These are phyloP conservation scores for Odontamblyopus rebecca DNA, from an alignment of 2,797 vertebrate species.

Conservation along the genomic window DNA sequence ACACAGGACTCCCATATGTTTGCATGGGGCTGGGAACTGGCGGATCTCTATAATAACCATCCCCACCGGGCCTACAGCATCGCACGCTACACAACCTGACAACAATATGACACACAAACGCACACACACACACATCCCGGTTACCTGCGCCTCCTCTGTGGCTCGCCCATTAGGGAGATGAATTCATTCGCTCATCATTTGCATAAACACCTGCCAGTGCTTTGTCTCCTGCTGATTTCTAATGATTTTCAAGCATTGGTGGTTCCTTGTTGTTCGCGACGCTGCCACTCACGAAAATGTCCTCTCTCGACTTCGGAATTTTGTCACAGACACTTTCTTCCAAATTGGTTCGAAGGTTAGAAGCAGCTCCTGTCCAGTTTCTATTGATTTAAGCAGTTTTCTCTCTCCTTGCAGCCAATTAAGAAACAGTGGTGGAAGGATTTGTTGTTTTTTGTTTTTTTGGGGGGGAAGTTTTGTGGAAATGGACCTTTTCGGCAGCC, in stretches of 20 bases:
- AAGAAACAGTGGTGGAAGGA: conserved; percentile 25
- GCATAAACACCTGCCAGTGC: conserved; percentile 79
- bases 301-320: conserved; percentile 41
- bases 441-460: conserved; percentile 12
- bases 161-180: conserved; percentile 67
- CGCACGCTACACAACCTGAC: conserved; percentile 12
- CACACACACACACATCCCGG: conserved; percentile 59
- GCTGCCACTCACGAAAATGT: conserved; percentile 40
- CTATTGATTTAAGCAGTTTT: conserved; percentile 19
- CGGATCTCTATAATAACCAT: conserved; percentile 30
- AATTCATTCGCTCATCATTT: conserved; percentile 68
- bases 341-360: conserved; percentile 34
- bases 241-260: conserved; percentile 69
- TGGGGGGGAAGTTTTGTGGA: not conserved
- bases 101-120: conserved; percentile 42
- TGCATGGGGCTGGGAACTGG: conserved; percentile 15
- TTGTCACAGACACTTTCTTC: conserved; percentile 27
- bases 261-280: conserved; percentile 52
- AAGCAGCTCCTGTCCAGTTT: not conserved
- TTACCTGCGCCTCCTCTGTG: conserved; percentile 58
- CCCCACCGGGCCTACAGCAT: conserved; percentile 12
- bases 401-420: conserved; percentile 10
- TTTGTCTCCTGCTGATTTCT: conserved; percentile 74
- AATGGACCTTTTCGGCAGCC: conserved; percentile 5
- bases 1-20: conserved; percentile 22